Percentiles rank a stretch among this genome's conserved stretches.
phyloP scores from a whole-genome alignment of 2,888 invertebrate species.

The Nomada hirtipes region DNA sequence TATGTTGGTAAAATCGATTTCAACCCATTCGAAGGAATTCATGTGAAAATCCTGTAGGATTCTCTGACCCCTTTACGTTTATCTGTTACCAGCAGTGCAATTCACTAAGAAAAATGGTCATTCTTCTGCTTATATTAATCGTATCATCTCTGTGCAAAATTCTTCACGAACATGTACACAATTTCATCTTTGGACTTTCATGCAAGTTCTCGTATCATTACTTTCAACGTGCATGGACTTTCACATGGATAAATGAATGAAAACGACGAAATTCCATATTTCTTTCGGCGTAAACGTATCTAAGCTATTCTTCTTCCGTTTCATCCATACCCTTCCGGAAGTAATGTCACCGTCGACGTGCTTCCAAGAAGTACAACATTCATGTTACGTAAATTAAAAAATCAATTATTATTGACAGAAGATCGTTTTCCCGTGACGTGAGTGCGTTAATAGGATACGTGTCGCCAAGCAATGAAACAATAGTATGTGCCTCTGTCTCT shows the following conservation, averaged over 20 bases:
- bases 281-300: not conserved
- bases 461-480: constrained; percentile 63
- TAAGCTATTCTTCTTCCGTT: not conserved
- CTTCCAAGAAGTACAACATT: constrained; percentile 45
- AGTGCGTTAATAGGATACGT: constrained; percentile 57
- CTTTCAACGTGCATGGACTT: not conserved
- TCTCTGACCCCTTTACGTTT: not conserved
- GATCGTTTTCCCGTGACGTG: constrained; percentile 63
- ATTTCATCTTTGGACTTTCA: not conserved
- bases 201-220: not conserved
- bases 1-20: not conserved
- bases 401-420: constrained; percentile 68
- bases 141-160: too few species aligned
- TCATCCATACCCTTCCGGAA: not conserved
- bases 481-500: constrained; percentile 54
- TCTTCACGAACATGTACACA: too few species aligned
- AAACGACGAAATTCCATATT: too few species aligned
- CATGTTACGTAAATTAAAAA: constrained; percentile 55
- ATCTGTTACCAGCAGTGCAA: too few species aligned
- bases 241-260: not conserved
- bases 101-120: too few species aligned
- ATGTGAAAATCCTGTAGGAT: not conserved
- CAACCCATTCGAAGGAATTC: not conserved
- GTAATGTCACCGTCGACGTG: constrained; percentile 18
- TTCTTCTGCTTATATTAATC: too few species aligned